phyloP scores from a whole-genome alignment of 2,797 vertebrate species.

The Dipus sagitta region DNA sequence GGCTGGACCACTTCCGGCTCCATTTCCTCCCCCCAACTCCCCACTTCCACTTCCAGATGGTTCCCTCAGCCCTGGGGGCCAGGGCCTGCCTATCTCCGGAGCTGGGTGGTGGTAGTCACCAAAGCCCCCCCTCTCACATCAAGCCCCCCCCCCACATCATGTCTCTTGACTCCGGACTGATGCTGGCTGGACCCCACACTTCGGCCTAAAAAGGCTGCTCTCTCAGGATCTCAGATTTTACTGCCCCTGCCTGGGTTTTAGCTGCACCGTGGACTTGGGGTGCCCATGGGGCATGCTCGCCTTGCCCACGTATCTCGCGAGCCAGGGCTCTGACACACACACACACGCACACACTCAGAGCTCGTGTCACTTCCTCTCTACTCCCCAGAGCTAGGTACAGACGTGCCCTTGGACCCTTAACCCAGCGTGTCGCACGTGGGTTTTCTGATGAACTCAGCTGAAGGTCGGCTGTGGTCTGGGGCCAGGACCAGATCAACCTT shows the following conservation, averaged over 20 bases:
- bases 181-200: slow-evolving; percentile 83
- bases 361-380: neutral
- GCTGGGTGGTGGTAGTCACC: slow-evolving; percentile 4
- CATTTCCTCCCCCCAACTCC: slow-evolving; percentile 52
- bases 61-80: slow-evolving; percentile 40
- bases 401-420: neutral
- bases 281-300: slow-evolving; percentile 34
- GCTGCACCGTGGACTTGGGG: neutral
- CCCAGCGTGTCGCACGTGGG: neutral
- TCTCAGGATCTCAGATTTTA: slow-evolving; percentile 77
- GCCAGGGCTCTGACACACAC: slow-evolving; percentile 13
- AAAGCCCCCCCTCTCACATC: too few species aligned
- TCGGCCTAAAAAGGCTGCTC: slow-evolving; percentile 80
- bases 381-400: neutral
- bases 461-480: neutral
- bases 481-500: slow-evolving; percentile 4
- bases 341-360: neutral
- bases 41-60: neutral
- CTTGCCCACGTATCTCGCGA: slow-evolving; percentile 27
- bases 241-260: neutral
- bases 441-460: neutral
- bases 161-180: neutral
- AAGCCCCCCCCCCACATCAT: neutral
- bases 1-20: slow-evolving; percentile 76
- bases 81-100: neutral